Evolutionary conservation across 2,113 vertebrate species (phyloP).

Genomic region (human (Homo sapiens)): DNA sequence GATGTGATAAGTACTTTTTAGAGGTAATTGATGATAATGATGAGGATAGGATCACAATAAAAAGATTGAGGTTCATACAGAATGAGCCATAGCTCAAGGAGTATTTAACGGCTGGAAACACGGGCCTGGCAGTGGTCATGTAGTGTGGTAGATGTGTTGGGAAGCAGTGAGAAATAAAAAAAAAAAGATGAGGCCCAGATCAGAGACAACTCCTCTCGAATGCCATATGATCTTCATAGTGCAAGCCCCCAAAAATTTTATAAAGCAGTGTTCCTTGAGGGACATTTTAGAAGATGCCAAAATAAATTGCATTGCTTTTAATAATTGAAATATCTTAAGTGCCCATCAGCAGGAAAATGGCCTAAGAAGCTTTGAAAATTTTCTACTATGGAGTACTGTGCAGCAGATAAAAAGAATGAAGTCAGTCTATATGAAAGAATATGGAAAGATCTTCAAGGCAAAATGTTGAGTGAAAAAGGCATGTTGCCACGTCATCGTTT

Average conservation of each 20-base stretch:
- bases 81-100: background rate
- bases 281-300: background rate
- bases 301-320: background rate
- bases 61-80: background rate
- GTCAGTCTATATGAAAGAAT: background rate
- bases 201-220: background rate
- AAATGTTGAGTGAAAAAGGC: background rate
- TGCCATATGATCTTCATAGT: background rate
- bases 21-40: background rate
- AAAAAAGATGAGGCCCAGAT: background rate
- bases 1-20: background rate
- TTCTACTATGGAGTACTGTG: background rate
- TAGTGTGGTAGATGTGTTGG: background rate
- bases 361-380: background rate
- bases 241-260: background rate
- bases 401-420: background rate
- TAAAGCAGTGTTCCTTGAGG: rapidly evolving
- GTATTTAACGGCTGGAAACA: background rate
- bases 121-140: too few relatives aligned
- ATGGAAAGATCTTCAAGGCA: background rate
- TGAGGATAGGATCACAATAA: background rate
- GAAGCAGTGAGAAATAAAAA: background rate
- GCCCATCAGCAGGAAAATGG: background rate
- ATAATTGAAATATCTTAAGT: background rate
- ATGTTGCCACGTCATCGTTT: background rate